Evolutionary conservation across 2,797 vertebrate genomes (phyloP).

Genomic region (Sphenodon punctatus): DNA sequence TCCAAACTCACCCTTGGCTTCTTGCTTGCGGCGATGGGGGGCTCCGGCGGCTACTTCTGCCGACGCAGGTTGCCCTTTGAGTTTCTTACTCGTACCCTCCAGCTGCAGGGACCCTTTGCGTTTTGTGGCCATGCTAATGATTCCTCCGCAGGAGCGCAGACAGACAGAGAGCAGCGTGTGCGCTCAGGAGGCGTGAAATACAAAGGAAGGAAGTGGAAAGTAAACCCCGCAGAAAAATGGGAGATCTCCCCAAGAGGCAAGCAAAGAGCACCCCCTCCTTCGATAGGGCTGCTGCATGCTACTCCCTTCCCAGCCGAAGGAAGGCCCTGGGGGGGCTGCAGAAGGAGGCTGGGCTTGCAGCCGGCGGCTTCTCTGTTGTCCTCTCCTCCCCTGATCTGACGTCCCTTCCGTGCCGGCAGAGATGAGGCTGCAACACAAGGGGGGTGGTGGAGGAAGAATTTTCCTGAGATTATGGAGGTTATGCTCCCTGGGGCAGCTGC

Average conservation of each 20-base stretch:
- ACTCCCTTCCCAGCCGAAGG: background rate
- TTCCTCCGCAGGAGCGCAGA: no score
- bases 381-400: background rate
- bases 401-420: background rate
- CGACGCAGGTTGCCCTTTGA: constrained; percentile 39
- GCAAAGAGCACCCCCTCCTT: no score
- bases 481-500: no score
- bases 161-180: no score
- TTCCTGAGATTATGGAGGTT: no score
- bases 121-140: constrained; percentile 71
- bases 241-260: background rate
- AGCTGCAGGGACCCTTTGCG: constrained; percentile 37
- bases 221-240: background rate
- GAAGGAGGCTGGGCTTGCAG: background rate
- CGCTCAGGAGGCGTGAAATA: background rate
- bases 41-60: background rate
- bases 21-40: background rate
- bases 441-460: no score
- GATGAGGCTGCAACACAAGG: background rate
- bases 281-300: background rate
- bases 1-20: background rate
- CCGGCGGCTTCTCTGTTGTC: background rate
- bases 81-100: constrained; percentile 67
- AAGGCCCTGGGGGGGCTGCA: background rate
- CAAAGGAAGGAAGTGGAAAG: background rate